Evolutionary conservation across 2,888 invertebrate genomes (phyloP), one percentile per base, ranked within the genome.

Genomic region (Subacronicta megacephala): DNA sequence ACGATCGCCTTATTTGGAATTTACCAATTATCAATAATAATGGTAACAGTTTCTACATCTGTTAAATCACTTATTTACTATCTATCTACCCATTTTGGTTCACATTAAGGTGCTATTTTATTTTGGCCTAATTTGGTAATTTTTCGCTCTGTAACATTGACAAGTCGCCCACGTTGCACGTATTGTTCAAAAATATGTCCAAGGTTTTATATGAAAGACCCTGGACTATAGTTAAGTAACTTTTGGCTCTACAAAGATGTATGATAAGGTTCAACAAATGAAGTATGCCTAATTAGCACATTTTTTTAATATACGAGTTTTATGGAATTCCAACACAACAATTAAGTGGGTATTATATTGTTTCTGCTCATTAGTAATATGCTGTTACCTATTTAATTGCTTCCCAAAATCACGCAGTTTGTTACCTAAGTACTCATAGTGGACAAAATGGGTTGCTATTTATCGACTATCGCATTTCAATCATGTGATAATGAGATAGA

Each of bases 331-430:
- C 55, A 63, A 63, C 72, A 56, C 47, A 73, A 75, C 67, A 80
- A 80, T 80, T 82, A 78, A 80, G 77, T 78, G 78, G 68, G 66
- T 70, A 81, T 72, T 62, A 79, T 82, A 80, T 81, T 75, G 71
- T 79, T 81, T 75, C 56, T 58, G 59, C 64, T 78, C 70, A 73
- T 82, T 81, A 82, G 75, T 62, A 65, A 68, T 56, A 43, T 56
- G 62, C 68, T 62, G 56, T 71, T 68, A 56, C 51, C 43, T 54
- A 55, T 60, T 66, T 58, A 56, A 62, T 55, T 56, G 55, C 45
- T 73, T 67, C 40, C 29, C 33, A 33, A 47, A 49, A 56, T 51
- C 33, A 56, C 40, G 47, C 26, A 18, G 18, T 38, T n/a, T 26
- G 23, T n/a, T n/a, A n/a, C n/a, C n/a, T n/a, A n/a, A n/a, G n/a